A percentile compares a stretch with the other conserved stretches of the same genome.
These are phyloP conservation scores for Toxostoma redivivum DNA, from an alignment of 2,113 vertebrate species.

Conservation along the genomic window DNA sequence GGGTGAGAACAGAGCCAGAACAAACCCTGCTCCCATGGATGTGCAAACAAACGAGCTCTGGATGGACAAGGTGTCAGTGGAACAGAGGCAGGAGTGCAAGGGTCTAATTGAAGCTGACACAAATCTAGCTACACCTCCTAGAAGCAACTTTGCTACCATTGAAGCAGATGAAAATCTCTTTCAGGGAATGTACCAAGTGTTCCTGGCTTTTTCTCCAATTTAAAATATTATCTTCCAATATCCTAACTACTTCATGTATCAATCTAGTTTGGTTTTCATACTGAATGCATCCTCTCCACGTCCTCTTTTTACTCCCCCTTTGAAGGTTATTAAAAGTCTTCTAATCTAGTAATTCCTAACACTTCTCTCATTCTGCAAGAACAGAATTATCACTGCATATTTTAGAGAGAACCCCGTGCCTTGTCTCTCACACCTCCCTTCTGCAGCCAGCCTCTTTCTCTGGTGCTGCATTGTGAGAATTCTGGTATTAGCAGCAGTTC, in stretches of 20 bases:
- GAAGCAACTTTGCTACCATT: neutral
- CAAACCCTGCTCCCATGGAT: neutral
- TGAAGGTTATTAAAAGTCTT: neutral
- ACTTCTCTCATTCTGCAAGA: neutral
- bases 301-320: neutral
- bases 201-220: neutral
- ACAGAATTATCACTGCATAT: neutral
- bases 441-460: neutral
- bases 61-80: neutral
- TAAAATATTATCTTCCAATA: neutral
- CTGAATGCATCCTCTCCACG: neutral
- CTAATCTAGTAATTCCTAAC: neutral
- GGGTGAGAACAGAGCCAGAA: neutral
- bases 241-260: neutral
- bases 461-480: neutral
- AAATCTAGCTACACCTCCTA: neutral
- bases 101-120: neutral
- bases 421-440: slow-evolving; percentile 10
- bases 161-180: neutral
- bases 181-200: neutral
- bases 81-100: neutral
- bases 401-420: neutral
- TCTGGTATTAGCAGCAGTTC: neutral
- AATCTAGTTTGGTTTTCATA: neutral
- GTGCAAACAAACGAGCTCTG: neutral